These are phyloP conservation scores for Tachina fera DNA, from an alignment of 2,888 invertebrate genomes.

Conservation along the genomic window DNA sequence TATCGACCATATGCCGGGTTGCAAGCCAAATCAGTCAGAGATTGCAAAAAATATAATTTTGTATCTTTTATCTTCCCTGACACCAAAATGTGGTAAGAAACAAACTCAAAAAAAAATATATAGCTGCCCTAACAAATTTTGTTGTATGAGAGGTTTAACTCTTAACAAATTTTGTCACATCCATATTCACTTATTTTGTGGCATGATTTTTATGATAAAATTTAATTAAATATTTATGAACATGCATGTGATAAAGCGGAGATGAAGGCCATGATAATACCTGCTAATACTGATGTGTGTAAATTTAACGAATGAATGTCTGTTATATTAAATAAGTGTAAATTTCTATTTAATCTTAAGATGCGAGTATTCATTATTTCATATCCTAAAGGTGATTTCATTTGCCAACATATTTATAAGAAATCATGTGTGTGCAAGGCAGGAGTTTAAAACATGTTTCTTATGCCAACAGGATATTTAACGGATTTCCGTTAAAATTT, in stretches of 20 bases:
- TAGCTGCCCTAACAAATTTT: too few species aligned
- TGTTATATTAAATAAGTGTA: constrained; percentile 57
- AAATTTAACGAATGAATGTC: constrained; percentile 56
- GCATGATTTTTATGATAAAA: not conserved
- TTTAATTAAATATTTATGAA: constrained; percentile 15
- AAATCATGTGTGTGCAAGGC: not conserved
- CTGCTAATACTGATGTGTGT: constrained; percentile 12
- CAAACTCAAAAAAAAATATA: too few species aligned
- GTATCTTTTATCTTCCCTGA: too few species aligned
- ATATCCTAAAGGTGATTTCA: constrained; percentile 59
- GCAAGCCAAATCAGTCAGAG: too few species aligned
- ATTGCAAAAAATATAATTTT: too few species aligned
- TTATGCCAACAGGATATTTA: constrained; percentile 69
- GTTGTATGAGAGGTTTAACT: too few species aligned
- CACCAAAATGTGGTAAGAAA: too few species aligned
- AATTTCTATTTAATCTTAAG: constrained; percentile 36
- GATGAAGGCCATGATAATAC: not conserved
- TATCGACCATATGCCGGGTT: too few species aligned
- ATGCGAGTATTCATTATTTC: constrained; percentile 54
- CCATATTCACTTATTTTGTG: not conserved
- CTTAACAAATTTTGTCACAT: not conserved
- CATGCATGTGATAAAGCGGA: not conserved
- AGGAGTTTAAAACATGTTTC: constrained; percentile 21
- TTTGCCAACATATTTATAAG: constrained; percentile 3
- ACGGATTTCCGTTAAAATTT: constrained; percentile 68